A percentile compares a stretch with the other conserved stretches of the same genome.
Evolutionary conservation across 2,888 invertebrate species (phyloP).

Genomic region (Baccha elongata): DNA sequence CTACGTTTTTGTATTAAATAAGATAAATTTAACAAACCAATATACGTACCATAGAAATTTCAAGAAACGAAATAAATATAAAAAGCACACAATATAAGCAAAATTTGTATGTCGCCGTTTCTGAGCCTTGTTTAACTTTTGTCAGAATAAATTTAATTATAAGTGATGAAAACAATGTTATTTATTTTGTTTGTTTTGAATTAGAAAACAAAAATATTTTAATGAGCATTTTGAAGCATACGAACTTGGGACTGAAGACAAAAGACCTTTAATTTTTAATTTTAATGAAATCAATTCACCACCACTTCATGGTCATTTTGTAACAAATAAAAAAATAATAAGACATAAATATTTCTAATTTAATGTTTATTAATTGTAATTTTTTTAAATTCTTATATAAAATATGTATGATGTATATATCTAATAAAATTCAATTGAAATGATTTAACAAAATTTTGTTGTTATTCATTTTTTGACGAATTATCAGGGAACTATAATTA

Average conservation of each 20-base stretch:
- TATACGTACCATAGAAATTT: neutral
- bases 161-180: constrained; percentile 1
- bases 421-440: neutral
- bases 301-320: constrained; percentile 5
- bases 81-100: constrained; percentile 3
- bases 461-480: neutral
- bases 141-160: constrained; percentile 20
- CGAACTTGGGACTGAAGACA: constrained; percentile 8
- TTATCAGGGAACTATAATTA: neutral
- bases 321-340: neutral
- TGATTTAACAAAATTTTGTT: neutral
- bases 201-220: constrained; percentile 7
- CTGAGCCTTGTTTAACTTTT: constrained; percentile 9
- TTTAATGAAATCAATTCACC: constrained; percentile 8
- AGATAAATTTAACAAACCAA: neutral
- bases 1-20: neutral
- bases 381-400: neutral
- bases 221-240: constrained; percentile 19
- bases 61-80: constrained; percentile 1
- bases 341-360: constrained; percentile 2
- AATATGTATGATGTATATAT: neutral
- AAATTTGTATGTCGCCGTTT: constrained; percentile 6
- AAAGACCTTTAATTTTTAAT: constrained; percentile 17
- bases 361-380: neutral
- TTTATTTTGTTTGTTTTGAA: constrained; percentile 24